Evolutionary conservation across 1,140 invertebrate species (phyloP).

Genomic region (Drosophila pallidifrons): DNA sequence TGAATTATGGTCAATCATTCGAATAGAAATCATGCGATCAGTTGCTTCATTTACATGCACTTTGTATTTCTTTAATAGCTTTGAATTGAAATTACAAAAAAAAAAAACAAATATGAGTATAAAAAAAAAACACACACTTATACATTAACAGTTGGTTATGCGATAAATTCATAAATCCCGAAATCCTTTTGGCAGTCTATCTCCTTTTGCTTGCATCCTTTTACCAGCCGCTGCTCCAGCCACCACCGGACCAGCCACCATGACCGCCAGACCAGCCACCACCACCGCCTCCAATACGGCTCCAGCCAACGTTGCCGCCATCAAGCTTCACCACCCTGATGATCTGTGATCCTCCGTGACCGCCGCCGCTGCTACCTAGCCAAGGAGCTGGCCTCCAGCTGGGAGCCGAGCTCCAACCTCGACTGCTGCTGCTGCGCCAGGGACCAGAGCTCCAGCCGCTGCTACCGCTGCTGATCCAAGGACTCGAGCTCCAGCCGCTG

Average conservation of each 20-base stretch:
- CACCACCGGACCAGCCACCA: conserved; percentile 55
- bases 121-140: conserved; percentile 17
- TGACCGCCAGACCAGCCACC: conserved; percentile 46
- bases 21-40: conserved; percentile 28
- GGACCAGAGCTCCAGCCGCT: conserved; percentile 45
- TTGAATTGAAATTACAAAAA: conserved; percentile 20
- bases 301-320: conserved; percentile 52
- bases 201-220: background rate
- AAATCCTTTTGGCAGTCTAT: background rate
- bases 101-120: conserved; percentile 12
- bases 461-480: conserved; percentile 37
- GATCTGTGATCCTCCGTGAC: conserved; percentile 11
- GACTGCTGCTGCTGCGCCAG: conserved; percentile 29
- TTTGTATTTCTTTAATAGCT: conserved; percentile 35
- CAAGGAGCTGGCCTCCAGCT: conserved; percentile 5
- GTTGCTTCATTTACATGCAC: conserved; percentile 37
- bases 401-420: conserved; percentile 42
- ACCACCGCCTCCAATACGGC: conserved; percentile 30
- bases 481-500: conserved; percentile 45
- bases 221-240: conserved; percentile 34
- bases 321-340: background rate
- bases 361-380: conserved; percentile 36
- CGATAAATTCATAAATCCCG: background rate
- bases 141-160: too few relatives aligned
- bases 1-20: conserved; percentile 40